Evolutionary conservation across 2,888 invertebrate genomes (phyloP), one percentile per base, ranked within the genome.

Genomic region (Gortyna flavago): DNA sequence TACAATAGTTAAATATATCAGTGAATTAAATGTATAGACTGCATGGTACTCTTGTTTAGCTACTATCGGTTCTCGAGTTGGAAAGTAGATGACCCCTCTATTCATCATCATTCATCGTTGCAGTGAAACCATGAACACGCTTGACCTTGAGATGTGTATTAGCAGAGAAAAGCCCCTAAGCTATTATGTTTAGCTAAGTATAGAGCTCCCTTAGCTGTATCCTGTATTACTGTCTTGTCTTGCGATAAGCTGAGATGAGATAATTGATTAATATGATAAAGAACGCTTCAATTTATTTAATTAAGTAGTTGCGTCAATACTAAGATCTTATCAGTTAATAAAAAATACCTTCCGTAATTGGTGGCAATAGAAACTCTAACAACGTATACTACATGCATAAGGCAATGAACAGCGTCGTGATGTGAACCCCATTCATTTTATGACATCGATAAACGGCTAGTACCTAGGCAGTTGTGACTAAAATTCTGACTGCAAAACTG

Each of bases 271-370:
- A 62, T 21, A 21, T 35, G 62, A 62, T 62, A 62, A 62, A 62
- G 35, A 62, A 3, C 61, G 9, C 21, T 61, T 32, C 9, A 59
- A 66, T n/a, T 51, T 29, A 62, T 9, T 44, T 11, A 77, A 51
- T 54, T 62, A 11, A 8, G 54, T 11, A 77, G 51, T 62, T 68
- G 16, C 21, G 57, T 57, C n/a, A 41, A 21, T 32, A 62, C 29
- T 29, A 25, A 38, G 16, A 66, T 51, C 16, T 64, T 65, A 51
- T 35, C 21, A 66, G 35, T 61, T 75, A 48, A 32, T 41, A 25
- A 77, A 32, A 69, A 77, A 38, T 64, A 48, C 21, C 29, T 29
- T 54, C 76, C 32, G 4, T 75, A 82, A 69, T 69, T 82, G 54
- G 65, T 32, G 44, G 32, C 21, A 21, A n/a, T 61, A 21, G 48